Evolutionary conservation across 2,888 invertebrate species (phyloP), one percentile per base, ranked within the genome.

Genomic region (Oasisia sp.): DNA sequence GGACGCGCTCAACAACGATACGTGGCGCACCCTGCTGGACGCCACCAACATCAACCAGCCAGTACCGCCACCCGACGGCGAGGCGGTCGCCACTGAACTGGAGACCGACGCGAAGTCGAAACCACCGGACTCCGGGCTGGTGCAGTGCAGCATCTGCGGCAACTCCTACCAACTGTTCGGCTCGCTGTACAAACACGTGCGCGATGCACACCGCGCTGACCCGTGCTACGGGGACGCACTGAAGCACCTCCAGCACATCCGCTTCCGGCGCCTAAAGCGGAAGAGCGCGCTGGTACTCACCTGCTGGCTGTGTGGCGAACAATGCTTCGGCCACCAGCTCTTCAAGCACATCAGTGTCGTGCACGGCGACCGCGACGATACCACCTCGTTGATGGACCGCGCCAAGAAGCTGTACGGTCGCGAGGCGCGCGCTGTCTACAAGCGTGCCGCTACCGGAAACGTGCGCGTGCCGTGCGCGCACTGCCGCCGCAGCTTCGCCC

Each of bases 121-220:
- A 3, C 74, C 74, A 4, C 27, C 74, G n/a, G 74, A 74, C 27
- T 7, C 27, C 27, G 74, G 74, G 4, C 74, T 74, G 74, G 74
- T 74, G 2, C 74, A 74, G 27, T 74, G 74, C n/a, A 74, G 27
- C 74, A 74, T 74, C 74, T 74, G 74, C 74, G n/a, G 74, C 14
- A 74, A 74, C n/a, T 74, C 74, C 19, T 74, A 74, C 74, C 74
- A 74, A 27, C 27, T 74, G 74, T 74, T 74, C 74, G 74, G 74
- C n/a, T 74, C 74, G 74, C 74, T 74, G 7, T 74, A 74, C 74
- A 74, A 74, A 74, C 74, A 74, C 74, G 74, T 74, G 74, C 74
- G 74, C n/a, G 74, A 74, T 27, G 1, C 27, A 27, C 74, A 74
- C 74, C 74, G n/a, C 74, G 74, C 74, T 5, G 74, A 74, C 74